These are phyloP conservation scores for Maccullochella peelii DNA, from an alignment of 2,113 vertebrate genomes.

Conservation along the genomic window DNA sequence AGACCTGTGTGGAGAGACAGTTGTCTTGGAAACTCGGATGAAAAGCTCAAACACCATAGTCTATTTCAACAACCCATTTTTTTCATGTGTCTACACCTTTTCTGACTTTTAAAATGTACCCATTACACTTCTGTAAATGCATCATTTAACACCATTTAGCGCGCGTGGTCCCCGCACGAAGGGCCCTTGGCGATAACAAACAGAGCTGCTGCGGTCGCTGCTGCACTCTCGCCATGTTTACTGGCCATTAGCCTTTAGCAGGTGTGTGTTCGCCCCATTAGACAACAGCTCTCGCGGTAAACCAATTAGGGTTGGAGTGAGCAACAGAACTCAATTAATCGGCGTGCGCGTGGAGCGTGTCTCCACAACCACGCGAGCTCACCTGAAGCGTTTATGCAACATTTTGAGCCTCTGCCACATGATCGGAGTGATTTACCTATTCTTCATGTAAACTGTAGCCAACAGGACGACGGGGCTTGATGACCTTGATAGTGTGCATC, in stretches of 20 bases:
- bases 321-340: slow-evolving; percentile 92
- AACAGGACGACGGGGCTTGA: slow-evolving; percentile 18
- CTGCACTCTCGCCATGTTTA: slow-evolving; percentile 83
- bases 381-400: slow-evolving; percentile 6
- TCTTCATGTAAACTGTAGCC: slow-evolving; percentile 13
- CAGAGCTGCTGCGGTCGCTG: slow-evolving; percentile 38
- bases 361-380: neutral
- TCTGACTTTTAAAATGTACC: slow-evolving; percentile 56
- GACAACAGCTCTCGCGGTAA: slow-evolving; percentile 91
- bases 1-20: slow-evolving; percentile 76
- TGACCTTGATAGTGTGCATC: slow-evolving; percentile 37
- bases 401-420: neutral
- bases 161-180: slow-evolving; percentile 46
- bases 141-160: slow-evolving; percentile 88
- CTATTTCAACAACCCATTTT: slow-evolving; percentile 11
- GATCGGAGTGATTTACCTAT: neutral
- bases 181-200: slow-evolving; percentile 64
- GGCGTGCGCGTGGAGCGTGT: slow-evolving; percentile 74
- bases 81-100: slow-evolving; percentile 14
- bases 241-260: slow-evolving; percentile 88
- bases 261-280: slow-evolving; percentile 91
- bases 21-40: slow-evolving; percentile 90
- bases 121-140: slow-evolving; percentile 79
- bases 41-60: slow-evolving; percentile 86
- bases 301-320: slow-evolving; percentile 94